A percentile compares a stretch with the other conserved stretches of the same genome.
phyloP scores from a whole-genome alignment of 2,888 invertebrate species.

The Neoaliturus tenellus region DNA sequence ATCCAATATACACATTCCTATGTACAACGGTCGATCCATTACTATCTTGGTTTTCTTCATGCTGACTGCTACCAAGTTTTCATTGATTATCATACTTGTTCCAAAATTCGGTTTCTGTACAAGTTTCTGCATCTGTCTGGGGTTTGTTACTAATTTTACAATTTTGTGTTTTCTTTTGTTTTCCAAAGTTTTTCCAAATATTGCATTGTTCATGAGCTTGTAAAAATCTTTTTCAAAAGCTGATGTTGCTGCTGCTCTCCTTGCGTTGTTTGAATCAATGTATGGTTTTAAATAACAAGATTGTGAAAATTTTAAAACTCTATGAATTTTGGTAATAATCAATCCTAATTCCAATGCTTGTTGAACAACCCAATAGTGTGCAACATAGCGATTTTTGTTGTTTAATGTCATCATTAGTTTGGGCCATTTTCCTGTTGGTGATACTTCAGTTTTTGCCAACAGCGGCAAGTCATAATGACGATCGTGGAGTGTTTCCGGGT shows the following conservation, averaged over 20 bases:
- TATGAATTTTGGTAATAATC: conserved; percentile 66
- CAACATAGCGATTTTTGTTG: conserved; percentile 46
- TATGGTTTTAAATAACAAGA: conserved; percentile 67
- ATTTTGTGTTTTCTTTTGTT: conserved; percentile 47
- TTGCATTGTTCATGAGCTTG: conserved; percentile 44
- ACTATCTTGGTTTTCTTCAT: conserved; percentile 48
- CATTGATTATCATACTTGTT: conserved; percentile 30
- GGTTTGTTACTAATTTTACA: conserved; percentile 43
- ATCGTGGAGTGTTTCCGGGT: conserved; percentile 55
- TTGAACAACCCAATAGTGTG: conserved; percentile 45
- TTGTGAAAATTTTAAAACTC: conserved; percentile 68
- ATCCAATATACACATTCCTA: conserved; percentile 49
- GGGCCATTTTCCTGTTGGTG: conserved; percentile 31
- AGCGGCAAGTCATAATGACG: conserved; percentile 47
- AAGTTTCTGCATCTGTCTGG: conserved; percentile 38
- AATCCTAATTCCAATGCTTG: conserved; percentile 63
- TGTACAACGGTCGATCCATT: conserved; percentile 49
- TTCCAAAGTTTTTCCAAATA: conserved; percentile 36
- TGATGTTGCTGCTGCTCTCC: conserved; percentile 65
- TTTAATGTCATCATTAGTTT: conserved; percentile 58
- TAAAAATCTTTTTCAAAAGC: conserved; percentile 69
- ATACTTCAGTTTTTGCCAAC: conserved; percentile 36
- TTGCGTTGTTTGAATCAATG: conserved; percentile 63
- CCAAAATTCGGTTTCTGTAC: conserved; percentile 45
- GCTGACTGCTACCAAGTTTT: conserved; percentile 55